Evolutionary conservation across 1,140 invertebrate species (phyloP), one percentile per base, ranked within the genome.

Genomic region (Drosophila sp.): DNA sequence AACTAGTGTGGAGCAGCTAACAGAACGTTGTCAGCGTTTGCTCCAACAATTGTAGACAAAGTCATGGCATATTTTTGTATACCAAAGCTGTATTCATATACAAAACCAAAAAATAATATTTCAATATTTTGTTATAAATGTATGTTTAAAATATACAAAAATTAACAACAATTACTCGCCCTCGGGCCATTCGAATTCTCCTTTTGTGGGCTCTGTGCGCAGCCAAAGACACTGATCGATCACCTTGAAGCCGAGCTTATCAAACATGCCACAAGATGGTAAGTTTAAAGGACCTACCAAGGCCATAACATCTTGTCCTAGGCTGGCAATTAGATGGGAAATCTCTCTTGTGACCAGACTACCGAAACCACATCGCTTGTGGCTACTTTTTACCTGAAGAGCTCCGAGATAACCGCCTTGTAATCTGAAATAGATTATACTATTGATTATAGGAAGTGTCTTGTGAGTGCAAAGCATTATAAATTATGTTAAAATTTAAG

Each of bases 371-470:
- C 79, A 90, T 35, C 91, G 72, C 30, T 90, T 79, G 27, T 92
- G 70, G 1, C 80, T 65, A 4, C 76, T 66, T 3, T 73, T 73
- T 1, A 92, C 92, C 69, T 93, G 92, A 10, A 93, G 60, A 0
- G 92, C 77, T 1, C 91, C 92, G 41, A 93, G 35, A n/a, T 76
- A 82, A 6, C 92, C 92, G 63, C 92, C 90, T 58, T 91, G 90
- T 1, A 76, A 17, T 50, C 84, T 89, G 5, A 10, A 25, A 8
- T 8, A 6, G 2, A 56, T 35, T 25, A 7, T 10, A 3, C 10
- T 11, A 11, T 6, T 6, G 5, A 10, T 23, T 3, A 17, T 17
- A 17, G 0, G 17, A 17, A 17, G 17, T 17, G 0, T 17, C 0
- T 17, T 17, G 17, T 17, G 17, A 17, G 17, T 17, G 17, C 0